phyloP scores from a whole-genome alignment of 2,888 invertebrate genomes.

The Rapana venosa region DNA sequence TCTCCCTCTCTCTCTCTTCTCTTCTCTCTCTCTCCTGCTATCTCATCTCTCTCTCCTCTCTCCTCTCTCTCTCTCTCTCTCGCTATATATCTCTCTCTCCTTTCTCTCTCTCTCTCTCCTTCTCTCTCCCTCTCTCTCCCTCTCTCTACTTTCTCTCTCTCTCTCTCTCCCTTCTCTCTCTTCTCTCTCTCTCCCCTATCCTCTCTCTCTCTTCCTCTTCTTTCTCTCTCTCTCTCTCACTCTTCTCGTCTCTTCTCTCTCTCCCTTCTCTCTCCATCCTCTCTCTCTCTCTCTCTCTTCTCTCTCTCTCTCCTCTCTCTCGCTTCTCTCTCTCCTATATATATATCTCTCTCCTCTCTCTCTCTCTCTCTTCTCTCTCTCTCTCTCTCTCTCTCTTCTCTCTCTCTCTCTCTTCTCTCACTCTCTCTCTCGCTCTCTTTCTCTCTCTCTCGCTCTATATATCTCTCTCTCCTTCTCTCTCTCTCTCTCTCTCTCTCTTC shows the following conservation, averaged over 20 bases:
- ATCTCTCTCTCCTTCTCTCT: background rate
- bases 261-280: background rate
- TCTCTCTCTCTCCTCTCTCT: background rate
- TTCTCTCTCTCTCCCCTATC: no score
- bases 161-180: no score
- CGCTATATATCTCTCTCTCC: no score
- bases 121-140: no score
- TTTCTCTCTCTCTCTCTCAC: background rate
- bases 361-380: background rate
- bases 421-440: background rate
- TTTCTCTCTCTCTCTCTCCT: no score
- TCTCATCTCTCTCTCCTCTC: no score
- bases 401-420: background rate
- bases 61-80: no score
- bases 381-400: background rate
- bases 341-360: background rate
- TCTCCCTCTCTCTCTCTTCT: no score
- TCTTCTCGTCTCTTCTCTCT: background rate
- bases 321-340: background rate
- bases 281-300: background rate
- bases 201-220: background rate
- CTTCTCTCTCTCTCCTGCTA: no score
- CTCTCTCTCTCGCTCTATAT: background rate
- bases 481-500: background rate
- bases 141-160: no score